Evolutionary conservation across 1,140 invertebrate species (phyloP).

Genomic region (Macrosteles quadrilineatus): DNA sequence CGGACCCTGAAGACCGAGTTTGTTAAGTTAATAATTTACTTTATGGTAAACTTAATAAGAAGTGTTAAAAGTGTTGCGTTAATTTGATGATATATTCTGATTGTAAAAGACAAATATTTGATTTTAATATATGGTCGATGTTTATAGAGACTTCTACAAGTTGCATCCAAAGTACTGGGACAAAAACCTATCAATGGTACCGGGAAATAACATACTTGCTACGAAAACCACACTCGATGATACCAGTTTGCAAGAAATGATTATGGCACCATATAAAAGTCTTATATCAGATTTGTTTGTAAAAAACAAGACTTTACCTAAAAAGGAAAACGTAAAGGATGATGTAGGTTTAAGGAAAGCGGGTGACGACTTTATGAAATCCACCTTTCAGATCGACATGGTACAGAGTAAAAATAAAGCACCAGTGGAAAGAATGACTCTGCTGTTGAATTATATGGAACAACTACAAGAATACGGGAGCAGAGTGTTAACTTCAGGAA

Average conservation of each 20-base stretch:
- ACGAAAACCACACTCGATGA: background rate
- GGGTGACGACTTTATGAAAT: constrained; percentile 12
- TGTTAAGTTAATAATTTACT: too few relatives aligned
- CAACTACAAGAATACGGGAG: constrained; percentile 20
- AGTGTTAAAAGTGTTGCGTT: too few relatives aligned
- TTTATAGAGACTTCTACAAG: constrained; percentile 17
- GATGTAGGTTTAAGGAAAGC: constrained; percentile 2
- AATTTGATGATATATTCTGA: too few relatives aligned
- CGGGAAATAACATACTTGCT: background rate
- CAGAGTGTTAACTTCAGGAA: background rate
- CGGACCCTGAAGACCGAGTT: too few relatives aligned
- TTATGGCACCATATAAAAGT: constrained; percentile 8
- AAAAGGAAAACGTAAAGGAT: background rate
- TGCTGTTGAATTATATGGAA: constrained; percentile 10
- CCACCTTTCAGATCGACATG: background rate
- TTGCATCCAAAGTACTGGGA: constrained; percentile 10
- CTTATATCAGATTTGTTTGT: constrained; percentile 5
- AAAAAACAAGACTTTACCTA: constrained; percentile 4
- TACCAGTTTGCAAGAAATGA: background rate
- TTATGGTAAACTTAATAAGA: too few relatives aligned
- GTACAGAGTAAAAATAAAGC: background rate
- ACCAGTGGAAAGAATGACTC: constrained; percentile 4
- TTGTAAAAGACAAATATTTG: too few relatives aligned
- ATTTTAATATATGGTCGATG: too few relatives aligned
- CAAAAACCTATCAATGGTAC: background rate